These are phyloP conservation scores for Centropus bengalensis DNA, from an alignment of 2,113 vertebrate genomes.

Conservation along the genomic window DNA sequence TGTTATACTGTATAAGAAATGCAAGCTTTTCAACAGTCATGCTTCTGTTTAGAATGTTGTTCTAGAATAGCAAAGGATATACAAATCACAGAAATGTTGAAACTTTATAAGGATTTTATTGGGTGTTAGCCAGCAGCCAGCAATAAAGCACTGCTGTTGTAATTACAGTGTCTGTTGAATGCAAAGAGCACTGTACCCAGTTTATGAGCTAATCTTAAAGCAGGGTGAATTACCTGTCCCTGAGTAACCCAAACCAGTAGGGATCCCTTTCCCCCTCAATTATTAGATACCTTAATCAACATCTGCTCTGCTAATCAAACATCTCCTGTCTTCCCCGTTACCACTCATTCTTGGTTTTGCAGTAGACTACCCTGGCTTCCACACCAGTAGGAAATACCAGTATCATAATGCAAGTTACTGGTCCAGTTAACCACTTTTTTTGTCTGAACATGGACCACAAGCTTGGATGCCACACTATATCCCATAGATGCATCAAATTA, in stretches of 20 bases:
- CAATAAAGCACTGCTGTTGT: background rate
- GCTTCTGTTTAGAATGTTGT: background rate
- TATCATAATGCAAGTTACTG: background rate
- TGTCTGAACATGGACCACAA: background rate
- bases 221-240: background rate
- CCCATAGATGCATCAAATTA: background rate
- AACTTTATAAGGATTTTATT: background rate
- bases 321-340: background rate
- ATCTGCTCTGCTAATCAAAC: background rate
- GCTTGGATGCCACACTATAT: background rate
- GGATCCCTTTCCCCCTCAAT: background rate
- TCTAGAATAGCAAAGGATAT: background rate
- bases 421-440: background rate
- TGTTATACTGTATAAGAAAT: accelerated
- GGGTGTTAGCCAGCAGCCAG: background rate
- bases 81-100: background rate
- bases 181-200: background rate
- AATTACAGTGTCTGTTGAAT: background rate
- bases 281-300: background rate
- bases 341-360: background rate
- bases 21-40: background rate
- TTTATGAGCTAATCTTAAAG: background rate
- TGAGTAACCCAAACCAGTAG: background rate
- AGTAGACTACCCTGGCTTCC: background rate
- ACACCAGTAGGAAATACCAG: background rate